Percentiles rank a stretch among this genome's conserved stretches.
phyloP scores from a whole-genome alignment of 2,797 vertebrate genomes.

The Microctenopoma lineatum region DNA sequence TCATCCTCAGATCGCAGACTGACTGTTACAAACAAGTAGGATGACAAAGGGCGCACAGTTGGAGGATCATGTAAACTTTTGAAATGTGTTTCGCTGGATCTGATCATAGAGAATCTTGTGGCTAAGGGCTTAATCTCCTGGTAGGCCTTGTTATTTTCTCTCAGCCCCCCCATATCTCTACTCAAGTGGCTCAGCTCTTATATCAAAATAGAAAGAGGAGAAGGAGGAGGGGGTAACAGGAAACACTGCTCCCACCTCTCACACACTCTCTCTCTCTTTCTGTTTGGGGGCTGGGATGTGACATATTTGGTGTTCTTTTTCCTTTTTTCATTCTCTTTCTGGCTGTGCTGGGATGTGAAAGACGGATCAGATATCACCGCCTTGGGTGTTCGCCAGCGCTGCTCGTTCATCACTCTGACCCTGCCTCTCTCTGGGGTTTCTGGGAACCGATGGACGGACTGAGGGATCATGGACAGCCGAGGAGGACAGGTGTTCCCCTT shows the following conservation, averaged over 20 bases:
- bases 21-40: neutral
- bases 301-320: conserved; percentile 48
- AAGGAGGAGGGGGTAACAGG: conserved; percentile 41
- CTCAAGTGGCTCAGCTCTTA: conserved; percentile 53
- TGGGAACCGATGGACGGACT: conserved; percentile 34
- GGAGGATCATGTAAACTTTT: conserved; percentile 39
- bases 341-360: conserved; percentile 58
- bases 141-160: conserved; percentile 58
- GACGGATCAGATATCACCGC: conserved; percentile 66
- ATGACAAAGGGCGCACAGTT: conserved; percentile 3
- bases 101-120: conserved; percentile 47
- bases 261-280: conserved; percentile 38
- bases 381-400: conserved; percentile 60
- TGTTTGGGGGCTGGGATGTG: conserved; percentile 42
- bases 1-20: conserved; percentile 6
- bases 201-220: conserved; percentile 57
- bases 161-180: conserved; percentile 38
- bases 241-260: conserved; percentile 55
- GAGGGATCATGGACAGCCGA: conserved; percentile 37
- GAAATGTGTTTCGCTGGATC: conserved; percentile 48
- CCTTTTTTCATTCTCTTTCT: conserved; percentile 51
- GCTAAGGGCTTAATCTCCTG: conserved; percentile 59
- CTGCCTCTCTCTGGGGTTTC: conserved; percentile 36
- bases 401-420: conserved; percentile 47
- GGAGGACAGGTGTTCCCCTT: conserved; percentile 67